phyloP scores from a whole-genome alignment of 2,888 invertebrate genomes.

The Hydrotaea cyrtoneurina region DNA sequence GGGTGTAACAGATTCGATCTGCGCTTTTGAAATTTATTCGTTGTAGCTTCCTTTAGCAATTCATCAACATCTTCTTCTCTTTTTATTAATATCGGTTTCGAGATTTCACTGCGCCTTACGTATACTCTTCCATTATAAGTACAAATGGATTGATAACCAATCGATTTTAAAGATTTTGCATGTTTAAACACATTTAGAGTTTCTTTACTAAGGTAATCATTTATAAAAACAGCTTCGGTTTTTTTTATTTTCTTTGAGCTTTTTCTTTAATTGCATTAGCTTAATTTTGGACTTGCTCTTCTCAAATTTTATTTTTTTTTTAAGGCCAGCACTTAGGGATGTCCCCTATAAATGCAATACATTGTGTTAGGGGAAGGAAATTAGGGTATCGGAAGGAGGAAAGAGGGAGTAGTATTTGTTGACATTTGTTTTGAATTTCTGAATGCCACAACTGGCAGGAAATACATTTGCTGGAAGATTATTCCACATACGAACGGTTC shows the following conservation, averaged over 20 bases:
- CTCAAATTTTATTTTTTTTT: not conserved
- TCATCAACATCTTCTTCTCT: not conserved
- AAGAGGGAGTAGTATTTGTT: no score
- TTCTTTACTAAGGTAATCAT: conserved; percentile 3
- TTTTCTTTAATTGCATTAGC: not conserved
- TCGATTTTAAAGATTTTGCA: not conserved
- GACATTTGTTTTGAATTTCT: no score
- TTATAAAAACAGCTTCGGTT: not conserved
- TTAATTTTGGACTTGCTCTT: not conserved
- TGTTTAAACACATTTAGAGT: not conserved
- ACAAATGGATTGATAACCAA: not conserved
- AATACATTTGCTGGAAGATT: no score
- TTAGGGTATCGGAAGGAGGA: no score
- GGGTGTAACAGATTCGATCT: not conserved
- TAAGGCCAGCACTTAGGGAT: no score
- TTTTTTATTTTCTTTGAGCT: no score
- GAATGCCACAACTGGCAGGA: no score
- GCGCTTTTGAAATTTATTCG: not conserved
- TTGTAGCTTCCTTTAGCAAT: not conserved
- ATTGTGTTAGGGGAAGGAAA: no score
- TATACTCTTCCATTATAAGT: not conserved
- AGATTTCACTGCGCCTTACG: not conserved
- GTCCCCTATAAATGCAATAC: no score
- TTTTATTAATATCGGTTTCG: not conserved
- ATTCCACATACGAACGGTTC: no score